phyloP scores from a whole-genome alignment of 2,888 invertebrate species.

The Drosophila atripex region DNA sequence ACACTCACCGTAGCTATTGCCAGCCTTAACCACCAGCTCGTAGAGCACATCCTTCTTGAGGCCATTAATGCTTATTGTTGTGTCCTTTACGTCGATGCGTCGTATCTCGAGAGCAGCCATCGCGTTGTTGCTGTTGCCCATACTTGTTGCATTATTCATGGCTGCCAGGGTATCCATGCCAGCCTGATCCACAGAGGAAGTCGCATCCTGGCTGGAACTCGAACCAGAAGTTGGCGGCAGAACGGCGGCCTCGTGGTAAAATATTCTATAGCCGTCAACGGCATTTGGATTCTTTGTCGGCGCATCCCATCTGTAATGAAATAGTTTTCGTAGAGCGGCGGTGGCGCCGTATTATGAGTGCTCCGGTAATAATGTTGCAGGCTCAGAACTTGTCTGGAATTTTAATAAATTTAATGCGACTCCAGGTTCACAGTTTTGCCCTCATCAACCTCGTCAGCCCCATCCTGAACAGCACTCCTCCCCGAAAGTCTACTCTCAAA shows the following conservation, averaged over 20 bases:
- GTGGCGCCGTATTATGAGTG: constrained; percentile 70
- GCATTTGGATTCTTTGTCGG: constrained; percentile 92
- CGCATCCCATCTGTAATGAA: constrained; percentile 88
- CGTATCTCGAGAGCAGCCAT: constrained; percentile 84
- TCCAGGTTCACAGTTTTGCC: constrained; percentile 8
- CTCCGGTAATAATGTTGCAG: constrained; percentile 76
- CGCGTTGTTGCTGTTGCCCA: constrained; percentile 74
- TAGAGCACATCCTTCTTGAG: constrained; percentile 90
- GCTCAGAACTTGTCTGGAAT: constrained; percentile 75
- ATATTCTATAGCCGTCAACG: constrained; percentile 92
- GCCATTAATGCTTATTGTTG: constrained; percentile 88
- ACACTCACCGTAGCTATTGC: constrained; percentile 88
- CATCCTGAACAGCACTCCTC: neutral
- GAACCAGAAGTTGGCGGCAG: constrained; percentile 63
- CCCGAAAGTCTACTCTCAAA: constrained; percentile 26
- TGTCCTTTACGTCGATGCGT: constrained; percentile 90
- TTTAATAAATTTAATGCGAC: constrained; percentile 76
- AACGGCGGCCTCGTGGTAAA: constrained; percentile 89
- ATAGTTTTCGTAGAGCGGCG: constrained; percentile 69
- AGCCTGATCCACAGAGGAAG: constrained; percentile 52
- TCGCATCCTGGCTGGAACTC: constrained; percentile 33
- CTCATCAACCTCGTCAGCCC: neutral
- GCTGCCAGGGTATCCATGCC: constrained; percentile 55
- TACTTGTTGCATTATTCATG: constrained; percentile 81
- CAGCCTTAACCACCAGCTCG: constrained; percentile 92